Evolutionary conservation across 2,113 vertebrate species (phyloP), one percentile per base, ranked within the genome.

Genomic region (Phaethornis superciliosus): DNA sequence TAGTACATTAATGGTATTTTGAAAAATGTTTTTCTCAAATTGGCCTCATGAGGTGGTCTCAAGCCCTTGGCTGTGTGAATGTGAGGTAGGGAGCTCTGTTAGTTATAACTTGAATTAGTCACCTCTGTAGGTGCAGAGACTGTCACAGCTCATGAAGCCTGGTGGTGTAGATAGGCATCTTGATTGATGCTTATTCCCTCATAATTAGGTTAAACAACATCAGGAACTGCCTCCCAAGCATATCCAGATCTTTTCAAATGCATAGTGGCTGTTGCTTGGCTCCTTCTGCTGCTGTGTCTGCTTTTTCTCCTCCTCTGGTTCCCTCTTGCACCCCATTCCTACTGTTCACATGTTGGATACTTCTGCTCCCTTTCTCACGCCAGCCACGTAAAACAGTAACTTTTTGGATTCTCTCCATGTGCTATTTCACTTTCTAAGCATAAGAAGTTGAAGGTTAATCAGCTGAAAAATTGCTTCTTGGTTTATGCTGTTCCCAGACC

Each of bases 1-100:
- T 47, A 65, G 30, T 46, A 21, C 0, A 1, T 42, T 69, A 4
- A 0, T 15, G 12, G 46, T 9, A 2, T 37, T 76, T 46, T 3
- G 22, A 21, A 42, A 49, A 42, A 7, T 49, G 6, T n/a, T 51
- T 37, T 37, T 46, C 49, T 69, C 27, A 2, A 4, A 3, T 17
- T 42, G 24, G 27, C 42, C 42, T 88, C 2, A 2, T 12, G 19
- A 8, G 67, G 67, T 56, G 74, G 37, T 49, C 14, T 44, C 24
- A n/a, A 14, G 51, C 52, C 32, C 46, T 49, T 23, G 42, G 64
- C 46, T 37, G 47, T 1, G 33, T 14, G 60, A 83, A 56, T 15
- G 21, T 35, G 62, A 22, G 62, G 51, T 54, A 16, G 19, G 51
- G 14, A 79, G 62, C 71, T 55, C 89, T 20, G 23, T 42, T 15